A percentile compares a stretch with the other conserved stretches of the same genome.
Conservation (phyloP, 2,797 vertebrate species). For the Channa striata region DNA sequence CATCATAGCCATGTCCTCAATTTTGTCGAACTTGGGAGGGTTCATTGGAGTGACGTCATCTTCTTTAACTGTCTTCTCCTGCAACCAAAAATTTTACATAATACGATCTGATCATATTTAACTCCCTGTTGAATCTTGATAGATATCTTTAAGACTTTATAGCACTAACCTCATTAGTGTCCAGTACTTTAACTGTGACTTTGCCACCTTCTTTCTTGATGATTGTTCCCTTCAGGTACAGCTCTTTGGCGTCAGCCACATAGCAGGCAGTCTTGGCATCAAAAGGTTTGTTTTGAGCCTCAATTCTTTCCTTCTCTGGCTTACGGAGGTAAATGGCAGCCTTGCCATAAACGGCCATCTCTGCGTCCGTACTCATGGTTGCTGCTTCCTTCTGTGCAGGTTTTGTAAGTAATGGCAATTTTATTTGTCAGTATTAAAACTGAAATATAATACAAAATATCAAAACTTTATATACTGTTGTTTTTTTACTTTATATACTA, state of each 20-base stretch:
- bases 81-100: constrained; percentile 17
- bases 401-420: neutral
- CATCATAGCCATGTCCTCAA: constrained; percentile 34
- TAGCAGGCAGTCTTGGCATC: constrained; percentile 89
- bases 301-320: constrained; percentile 87
- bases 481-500: too few relatives aligned
- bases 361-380: constrained; percentile 85
- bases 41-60: constrained; percentile 81
- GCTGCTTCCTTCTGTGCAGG: constrained; percentile 40
- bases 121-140: neutral
- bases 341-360: constrained; percentile 86
- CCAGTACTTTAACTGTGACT: constrained; percentile 84
- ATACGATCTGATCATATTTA: neutral
- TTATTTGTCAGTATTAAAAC: neutral
- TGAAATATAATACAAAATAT: too few relatives aligned
- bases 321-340: constrained; percentile 88
- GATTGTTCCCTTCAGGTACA: constrained; percentile 87
- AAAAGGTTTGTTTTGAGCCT: constrained; percentile 88
- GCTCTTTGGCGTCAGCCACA: constrained; percentile 84
- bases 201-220: constrained; percentile 85
- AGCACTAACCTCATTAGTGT: constrained; percentile 60
- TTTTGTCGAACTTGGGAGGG: constrained; percentile 43
- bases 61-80: constrained; percentile 84
- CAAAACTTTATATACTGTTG: too few relatives aligned
- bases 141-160: too few relatives aligned